phyloP scores from a whole-genome alignment of 2,888 invertebrate genomes.

The Craniophora ligustri region DNA sequence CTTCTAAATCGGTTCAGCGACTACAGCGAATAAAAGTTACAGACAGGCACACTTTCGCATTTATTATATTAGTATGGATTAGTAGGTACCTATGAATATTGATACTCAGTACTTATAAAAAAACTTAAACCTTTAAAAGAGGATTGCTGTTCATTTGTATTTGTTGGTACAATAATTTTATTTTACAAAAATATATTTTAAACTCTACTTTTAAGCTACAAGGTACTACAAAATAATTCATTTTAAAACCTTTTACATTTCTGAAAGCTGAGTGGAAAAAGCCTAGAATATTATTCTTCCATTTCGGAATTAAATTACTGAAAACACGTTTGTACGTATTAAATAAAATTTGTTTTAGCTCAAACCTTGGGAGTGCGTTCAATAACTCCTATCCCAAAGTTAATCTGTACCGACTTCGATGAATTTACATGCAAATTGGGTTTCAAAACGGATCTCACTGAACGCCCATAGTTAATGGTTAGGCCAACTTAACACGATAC shows the following conservation, averaged over 20 bases:
- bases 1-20: no score
- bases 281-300: background rate
- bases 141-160: no score
- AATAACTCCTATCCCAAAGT: slow-evolving; percentile 73
- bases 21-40: no score
- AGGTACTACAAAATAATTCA: background rate
- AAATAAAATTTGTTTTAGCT: slow-evolving; percentile 28
- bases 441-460: slow-evolving; percentile 78
- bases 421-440: slow-evolving; percentile 86
- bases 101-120: no score
- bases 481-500: slow-evolving; percentile 45
- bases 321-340: background rate
- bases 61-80: no score
- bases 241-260: background rate
- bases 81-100: no score
- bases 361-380: slow-evolving; percentile 58
- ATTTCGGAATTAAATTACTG: slow-evolving; percentile 13
- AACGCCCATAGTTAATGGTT: slow-evolving; percentile 78
- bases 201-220: background rate
- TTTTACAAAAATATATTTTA: background rate
- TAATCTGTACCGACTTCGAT: slow-evolving; percentile 80
- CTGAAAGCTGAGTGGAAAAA: background rate
- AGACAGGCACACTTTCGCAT: no score
- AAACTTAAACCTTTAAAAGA: background rate
- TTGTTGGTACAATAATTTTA: background rate